These are phyloP conservation scores for Ditylenchus weischeri DNA, from an alignment of 2,888 invertebrate species.

Conservation along the genomic window DNA sequence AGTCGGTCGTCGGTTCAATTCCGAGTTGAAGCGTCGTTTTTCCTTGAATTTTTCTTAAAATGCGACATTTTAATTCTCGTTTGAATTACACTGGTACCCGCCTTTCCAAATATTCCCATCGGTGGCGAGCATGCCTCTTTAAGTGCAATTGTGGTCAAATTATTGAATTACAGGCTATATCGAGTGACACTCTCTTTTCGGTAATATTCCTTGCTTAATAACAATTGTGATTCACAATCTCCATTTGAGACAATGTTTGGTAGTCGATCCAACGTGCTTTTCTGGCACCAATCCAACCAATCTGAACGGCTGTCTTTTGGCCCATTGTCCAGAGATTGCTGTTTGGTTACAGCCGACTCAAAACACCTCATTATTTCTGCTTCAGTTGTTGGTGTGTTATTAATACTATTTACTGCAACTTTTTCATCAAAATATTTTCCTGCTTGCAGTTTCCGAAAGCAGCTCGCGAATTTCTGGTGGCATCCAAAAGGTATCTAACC, in stretches of 20 bases:
- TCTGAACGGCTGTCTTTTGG: conserved; percentile 15
- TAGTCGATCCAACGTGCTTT: not conserved
- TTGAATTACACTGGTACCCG: too few species aligned
- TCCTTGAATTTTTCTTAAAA: too few species aligned
- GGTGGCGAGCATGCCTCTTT: too few species aligned
- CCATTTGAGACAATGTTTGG: not conserved
- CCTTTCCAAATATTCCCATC: too few species aligned
- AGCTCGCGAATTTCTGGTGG: conserved; percentile 20
- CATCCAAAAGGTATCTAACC: conserved; percentile 15
- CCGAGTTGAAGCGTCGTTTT: too few species aligned
- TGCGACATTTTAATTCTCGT: too few species aligned
- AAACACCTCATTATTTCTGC: conserved; percentile 26
- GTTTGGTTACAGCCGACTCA: conserved; percentile 29
- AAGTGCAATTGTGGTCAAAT: not conserved
- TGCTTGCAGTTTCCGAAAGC: conserved; percentile 19
- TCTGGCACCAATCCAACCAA: not conserved
- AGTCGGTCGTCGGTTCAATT: too few species aligned
- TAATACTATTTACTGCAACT: not conserved
- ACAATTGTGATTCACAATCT: too few species aligned
- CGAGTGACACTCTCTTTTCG: too few species aligned
- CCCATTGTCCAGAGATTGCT: conserved; percentile 25
- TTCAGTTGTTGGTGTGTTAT: conserved; percentile 6
- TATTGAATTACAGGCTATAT: not conserved
- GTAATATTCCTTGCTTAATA: too few species aligned
- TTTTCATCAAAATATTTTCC: not conserved